A percentile compares a stretch with the other conserved stretches of the same genome.
These are phyloP conservation scores for Montipora efflorescens DNA, from an alignment of 64 coral and sea anemone species.

Conservation along the genomic window DNA sequence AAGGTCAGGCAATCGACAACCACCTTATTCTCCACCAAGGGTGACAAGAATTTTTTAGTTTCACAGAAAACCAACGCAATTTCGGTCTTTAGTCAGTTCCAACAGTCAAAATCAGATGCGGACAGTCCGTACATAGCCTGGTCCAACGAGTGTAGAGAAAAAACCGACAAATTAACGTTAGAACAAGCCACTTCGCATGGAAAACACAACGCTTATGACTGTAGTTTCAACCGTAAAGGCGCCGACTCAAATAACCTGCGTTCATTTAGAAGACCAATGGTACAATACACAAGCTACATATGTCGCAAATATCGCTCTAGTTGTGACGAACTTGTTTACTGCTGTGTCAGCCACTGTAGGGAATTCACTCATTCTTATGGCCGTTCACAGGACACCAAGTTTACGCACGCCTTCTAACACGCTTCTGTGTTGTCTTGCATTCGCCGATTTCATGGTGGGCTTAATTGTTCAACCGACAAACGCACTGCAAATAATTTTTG, in stretches of 20 bases:
- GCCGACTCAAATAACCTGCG: slow-evolving; percentile 11
- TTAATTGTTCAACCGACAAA: slow-evolving; percentile 55
- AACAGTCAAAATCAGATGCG: no score
- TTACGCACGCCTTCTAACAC: slow-evolving; percentile 75
- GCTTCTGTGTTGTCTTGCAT: slow-evolving; percentile 66
- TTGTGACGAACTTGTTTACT: slow-evolving; percentile 27
- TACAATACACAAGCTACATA: not conserved
- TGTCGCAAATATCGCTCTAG: slow-evolving; percentile 45
- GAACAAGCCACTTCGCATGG: not conserved
- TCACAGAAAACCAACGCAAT: no score
- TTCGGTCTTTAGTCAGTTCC: no score
- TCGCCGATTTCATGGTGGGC: slow-evolving; percentile 70
- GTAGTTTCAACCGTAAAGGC: not conserved
- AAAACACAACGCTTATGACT: not conserved
- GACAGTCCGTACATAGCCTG: no score
- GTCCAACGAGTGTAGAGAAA: no score
- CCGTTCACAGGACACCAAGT: slow-evolving; percentile 47
- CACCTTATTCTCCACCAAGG: no score
- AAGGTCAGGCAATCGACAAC: no score
- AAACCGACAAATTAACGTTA: no score
- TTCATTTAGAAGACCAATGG: slow-evolving; percentile 26
- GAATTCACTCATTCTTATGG: slow-evolving; percentile 52
- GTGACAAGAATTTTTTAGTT: no score
- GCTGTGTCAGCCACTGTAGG: slow-evolving; percentile 18
- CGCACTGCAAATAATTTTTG: slow-evolving; percentile 55